Base-by-base conservation (phyloP, 2,113 vertebrate genomes). In the Saccopteryx leptura region DNA sequence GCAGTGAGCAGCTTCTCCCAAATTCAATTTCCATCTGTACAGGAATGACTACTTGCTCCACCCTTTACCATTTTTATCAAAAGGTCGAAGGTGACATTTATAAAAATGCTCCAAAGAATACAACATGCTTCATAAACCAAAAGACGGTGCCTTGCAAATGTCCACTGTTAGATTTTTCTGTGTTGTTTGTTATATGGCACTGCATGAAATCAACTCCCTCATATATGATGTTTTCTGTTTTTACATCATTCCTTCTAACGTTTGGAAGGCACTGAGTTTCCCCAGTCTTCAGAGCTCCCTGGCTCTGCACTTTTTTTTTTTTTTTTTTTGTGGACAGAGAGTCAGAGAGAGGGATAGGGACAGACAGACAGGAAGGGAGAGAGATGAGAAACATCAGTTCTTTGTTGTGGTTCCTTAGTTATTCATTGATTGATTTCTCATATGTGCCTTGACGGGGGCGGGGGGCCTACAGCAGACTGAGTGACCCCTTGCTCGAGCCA, bases 61-160 rank as follows among this genome's bases (percentile, higher is more conserved):
- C 13, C 28, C 46, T 63, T 68, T 4, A 52, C 46, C 84, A 75
- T 48, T 21, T 74, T 72, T 5, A 85, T 54, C 56, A 88, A 66
- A 87, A 90, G 31, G 83, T 18, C 83, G 61, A 82, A 71, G 17
- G 21, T 54, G 28, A 88, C 0, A 13, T 58, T 63, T 33, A 46
- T 63, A 80, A 91, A 86, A 61, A 91, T 14, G 31, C 79, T 81
- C 48, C 75, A 17, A 95, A 86, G 10, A 91, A 31, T 15, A 1
- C 46, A 90, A 88, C 18, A 46, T 33, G 23, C 33, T 81, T 79
- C 66, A 72, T 21, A 54, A 95, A 71, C 17, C 69, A 87, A 90
- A 92, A 81, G n/a, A 31, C 33, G 14, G 19, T 11, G 65, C 24
- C 72, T n/a, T 86, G n/a, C 79, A 82, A 82, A 93, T 24, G 58